Base-by-base conservation (phyloP, 1,140 invertebrate species). In the Hypothenemus hampei region DNA sequence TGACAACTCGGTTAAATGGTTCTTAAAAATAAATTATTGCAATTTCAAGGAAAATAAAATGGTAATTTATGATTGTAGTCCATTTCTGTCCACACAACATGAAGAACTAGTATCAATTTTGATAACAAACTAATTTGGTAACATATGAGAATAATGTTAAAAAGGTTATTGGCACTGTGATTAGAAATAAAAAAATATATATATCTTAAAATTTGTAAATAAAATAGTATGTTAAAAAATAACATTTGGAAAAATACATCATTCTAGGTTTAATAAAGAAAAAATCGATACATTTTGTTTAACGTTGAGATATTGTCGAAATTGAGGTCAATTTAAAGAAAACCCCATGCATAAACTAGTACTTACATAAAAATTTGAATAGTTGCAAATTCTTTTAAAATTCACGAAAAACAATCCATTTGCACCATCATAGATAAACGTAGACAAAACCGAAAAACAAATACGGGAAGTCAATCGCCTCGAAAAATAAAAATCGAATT, bases 331-430 rank as follows among this genome's bases (percentile, higher is more conserved):
- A n/a, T n/a, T n/a, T n/a, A n/a, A n/a, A n/a, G n/a, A n/a, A n/a
- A n/a, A n/a, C n/a, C n/a, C n/a, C n/a, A n/a, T n/a, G n/a, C n/a
- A n/a, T n/a, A n/a, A n/a, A n/a, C n/a, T n/a, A n/a, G n/a, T n/a
- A n/a, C 18, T 24, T 0, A 44, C 8, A 26, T 15, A 26, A 13
- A 44, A 26, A 44, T 13, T 44, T 10, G 19, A 41, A 3, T 15
- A 22, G 39, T 4, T 24, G n/a, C 21, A 33, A 8, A 39, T n/a
- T 16, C 21, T 33, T n/a, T 39, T 23, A 49, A 49, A 49, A 10
- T 37, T 37, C 47, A 51, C 49, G 43, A n/a, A n/a, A 20, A 29
- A 41, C 10, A 41, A 43, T 41, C 37, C 49, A 51, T 51, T 51
- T 29, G 49, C 39, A 41, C 39, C 39, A n/a, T 8, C 15, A n/a